Evolutionary conservation across 2,113 vertebrate species (phyloP).

Genomic region (Indicator maculatus): DNA sequence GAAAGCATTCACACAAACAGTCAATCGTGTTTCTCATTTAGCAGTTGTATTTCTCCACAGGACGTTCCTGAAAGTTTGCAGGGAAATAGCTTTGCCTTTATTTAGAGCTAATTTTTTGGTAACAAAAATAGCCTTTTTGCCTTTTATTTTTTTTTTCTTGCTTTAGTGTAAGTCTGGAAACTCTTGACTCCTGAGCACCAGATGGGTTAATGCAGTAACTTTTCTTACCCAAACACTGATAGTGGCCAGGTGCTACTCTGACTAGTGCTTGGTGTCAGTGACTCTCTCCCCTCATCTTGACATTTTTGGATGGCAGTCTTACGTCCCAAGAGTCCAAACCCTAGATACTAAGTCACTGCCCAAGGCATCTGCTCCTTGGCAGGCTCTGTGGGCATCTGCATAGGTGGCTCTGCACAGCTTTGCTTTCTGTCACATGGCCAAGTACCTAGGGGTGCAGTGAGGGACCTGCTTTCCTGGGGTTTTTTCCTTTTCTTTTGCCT

Average conservation of each 20-base stretch:
- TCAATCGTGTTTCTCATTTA: background rate
- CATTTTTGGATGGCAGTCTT: background rate
- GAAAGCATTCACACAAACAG: background rate
- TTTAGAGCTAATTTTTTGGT: background rate
- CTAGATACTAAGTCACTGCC: background rate
- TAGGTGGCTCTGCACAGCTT: background rate
- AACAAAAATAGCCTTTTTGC: slow-evolving; percentile 11
- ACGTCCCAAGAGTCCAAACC: background rate
- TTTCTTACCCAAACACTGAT: background rate
- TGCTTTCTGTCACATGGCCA: background rate
- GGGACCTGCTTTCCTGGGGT: background rate
- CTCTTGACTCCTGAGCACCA: background rate
- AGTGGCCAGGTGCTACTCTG: background rate
- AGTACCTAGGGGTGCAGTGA: background rate
- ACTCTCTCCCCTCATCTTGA: background rate
- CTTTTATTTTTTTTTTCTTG: background rate
- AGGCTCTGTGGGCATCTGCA: background rate
- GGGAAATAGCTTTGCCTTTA: slow-evolving; percentile 21
- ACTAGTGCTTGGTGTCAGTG: background rate
- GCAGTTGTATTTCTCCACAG: background rate
- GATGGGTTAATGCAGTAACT: background rate
- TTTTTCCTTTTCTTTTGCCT: background rate
- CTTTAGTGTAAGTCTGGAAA: background rate
- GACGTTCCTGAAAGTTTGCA: slow-evolving; percentile 33
- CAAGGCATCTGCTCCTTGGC: slow-evolving; percentile 24